Evolutionary conservation across 92 coral and sea anemone genomes (phyloP).

Genomic region (Epizoanthus ramosus): DNA sequence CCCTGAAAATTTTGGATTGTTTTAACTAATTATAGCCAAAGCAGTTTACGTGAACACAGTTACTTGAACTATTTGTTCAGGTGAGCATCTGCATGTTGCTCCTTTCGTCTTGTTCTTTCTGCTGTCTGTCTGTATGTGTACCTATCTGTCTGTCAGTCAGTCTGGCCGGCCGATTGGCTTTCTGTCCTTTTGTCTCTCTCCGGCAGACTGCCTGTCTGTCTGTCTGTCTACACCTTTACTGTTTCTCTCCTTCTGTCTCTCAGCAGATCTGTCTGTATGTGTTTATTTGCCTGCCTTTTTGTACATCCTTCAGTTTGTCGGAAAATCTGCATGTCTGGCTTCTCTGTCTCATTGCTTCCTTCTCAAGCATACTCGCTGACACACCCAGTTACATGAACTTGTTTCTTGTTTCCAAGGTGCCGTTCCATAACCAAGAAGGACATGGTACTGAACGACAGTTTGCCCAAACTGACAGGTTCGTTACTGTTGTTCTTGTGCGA

Average conservation of each 20-base stretch:
- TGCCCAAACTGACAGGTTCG: slow-evolving; percentile 69
- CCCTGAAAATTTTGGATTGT: no score
- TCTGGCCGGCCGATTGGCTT: not conserved
- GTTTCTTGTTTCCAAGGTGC: slow-evolving; percentile 40
- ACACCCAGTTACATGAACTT: not conserved
- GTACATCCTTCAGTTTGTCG: not conserved
- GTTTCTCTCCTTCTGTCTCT: not conserved
- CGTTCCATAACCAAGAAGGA: slow-evolving; percentile 69
- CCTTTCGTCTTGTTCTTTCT: no score
- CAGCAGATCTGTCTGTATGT: not conserved
- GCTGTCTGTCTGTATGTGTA: no score
- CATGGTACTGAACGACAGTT: slow-evolving; percentile 63
- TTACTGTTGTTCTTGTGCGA: not conserved
- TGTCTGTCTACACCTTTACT: slow-evolving; percentile 2
- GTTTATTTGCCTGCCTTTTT: not conserved
- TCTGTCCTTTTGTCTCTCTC: not conserved
- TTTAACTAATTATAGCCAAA: no score
- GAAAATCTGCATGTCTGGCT: not conserved
- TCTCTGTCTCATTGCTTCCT: no score
- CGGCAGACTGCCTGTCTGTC: not conserved
- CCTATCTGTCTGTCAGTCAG: not conserved
- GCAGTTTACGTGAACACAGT: no score
- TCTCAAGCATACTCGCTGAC: no score
- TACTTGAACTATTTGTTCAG: no score
- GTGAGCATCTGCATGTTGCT: no score